phyloP scores from a whole-genome alignment of 2,888 invertebrate species.

The Pristionchus maxplancki region DNA sequence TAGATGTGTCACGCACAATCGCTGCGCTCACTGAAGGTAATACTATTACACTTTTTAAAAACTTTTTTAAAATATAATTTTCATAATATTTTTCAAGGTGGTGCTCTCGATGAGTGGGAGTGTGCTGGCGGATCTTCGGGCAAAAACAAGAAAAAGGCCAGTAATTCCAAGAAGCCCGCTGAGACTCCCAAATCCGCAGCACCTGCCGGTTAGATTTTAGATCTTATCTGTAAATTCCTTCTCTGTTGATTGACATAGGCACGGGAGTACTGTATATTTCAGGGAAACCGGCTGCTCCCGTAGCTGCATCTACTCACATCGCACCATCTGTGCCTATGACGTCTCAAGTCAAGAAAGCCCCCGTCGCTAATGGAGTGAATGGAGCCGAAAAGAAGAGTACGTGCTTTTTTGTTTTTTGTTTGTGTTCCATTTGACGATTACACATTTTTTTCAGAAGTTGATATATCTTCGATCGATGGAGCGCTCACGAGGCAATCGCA shows the following conservation, averaged over 20 bases:
- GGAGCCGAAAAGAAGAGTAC: slow-evolving; percentile 46
- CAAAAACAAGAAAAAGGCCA: slow-evolving; percentile 69
- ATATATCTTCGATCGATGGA: slow-evolving; percentile 18
- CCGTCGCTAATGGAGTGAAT: slow-evolving; percentile 34
- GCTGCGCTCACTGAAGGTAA: slow-evolving; percentile 80
- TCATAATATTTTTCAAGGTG: slow-evolving; percentile 48
- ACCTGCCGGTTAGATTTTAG: not conserved
- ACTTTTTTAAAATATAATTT: not conserved
- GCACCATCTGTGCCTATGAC: slow-evolving; percentile 50
- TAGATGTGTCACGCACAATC: slow-evolving; percentile 79
- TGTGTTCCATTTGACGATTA: not conserved
- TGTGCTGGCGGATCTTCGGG: slow-evolving; percentile 57
- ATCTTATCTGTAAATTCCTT: not conserved
- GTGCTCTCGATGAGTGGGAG: slow-evolving; percentile 74
- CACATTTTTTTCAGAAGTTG: not conserved
- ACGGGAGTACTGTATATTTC: not conserved
- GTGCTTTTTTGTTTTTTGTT: not conserved
- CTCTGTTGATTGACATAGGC: not conserved
- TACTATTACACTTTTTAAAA: not conserved
- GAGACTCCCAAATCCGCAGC: slow-evolving; percentile 39
- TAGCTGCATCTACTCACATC: not conserved
- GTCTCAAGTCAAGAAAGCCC: slow-evolving; percentile 48
- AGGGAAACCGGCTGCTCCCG: not conserved
- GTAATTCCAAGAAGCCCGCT: slow-evolving; percentile 16
- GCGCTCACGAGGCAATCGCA: not conserved